Evolutionary conservation across 2,113 vertebrate species (phyloP).

Genomic region (Meleagris gallopavo): DNA sequence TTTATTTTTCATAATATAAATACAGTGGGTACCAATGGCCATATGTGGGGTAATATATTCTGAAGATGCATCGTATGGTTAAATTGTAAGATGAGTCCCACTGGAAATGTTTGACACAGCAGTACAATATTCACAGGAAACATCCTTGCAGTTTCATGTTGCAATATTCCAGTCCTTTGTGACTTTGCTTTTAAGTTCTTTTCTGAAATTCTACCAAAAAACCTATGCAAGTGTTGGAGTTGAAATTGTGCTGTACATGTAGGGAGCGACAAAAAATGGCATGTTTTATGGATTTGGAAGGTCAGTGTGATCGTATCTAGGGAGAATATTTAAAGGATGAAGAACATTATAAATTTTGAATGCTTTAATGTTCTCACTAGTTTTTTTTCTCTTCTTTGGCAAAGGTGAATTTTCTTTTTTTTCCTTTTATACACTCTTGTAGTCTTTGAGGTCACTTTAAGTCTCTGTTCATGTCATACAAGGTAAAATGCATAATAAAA

Average conservation of each 20-base stretch:
- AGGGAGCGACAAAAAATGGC: background rate
- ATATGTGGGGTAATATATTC: background rate
- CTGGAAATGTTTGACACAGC: background rate
- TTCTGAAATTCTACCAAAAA: background rate
- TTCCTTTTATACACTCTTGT: background rate
- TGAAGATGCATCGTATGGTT: background rate
- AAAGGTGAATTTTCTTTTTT: background rate
- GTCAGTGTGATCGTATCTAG: background rate
- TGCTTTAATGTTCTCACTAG: background rate
- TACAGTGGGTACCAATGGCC: background rate
- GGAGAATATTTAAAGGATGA: background rate
- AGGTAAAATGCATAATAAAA: constrained; percentile 13
- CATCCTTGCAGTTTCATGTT: background rate
- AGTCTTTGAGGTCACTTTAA: background rate
- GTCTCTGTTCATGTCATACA: background rate
- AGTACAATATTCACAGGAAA: background rate
- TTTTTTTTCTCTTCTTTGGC: background rate
- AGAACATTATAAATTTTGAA: background rate
- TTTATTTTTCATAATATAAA: background rate
- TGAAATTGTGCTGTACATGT: background rate
- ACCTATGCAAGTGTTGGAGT: background rate
- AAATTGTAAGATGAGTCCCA: background rate
- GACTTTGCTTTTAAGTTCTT: background rate
- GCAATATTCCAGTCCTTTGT: background rate
- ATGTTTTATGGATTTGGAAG: background rate